A percentile compares a stretch with the other conserved stretches of the same genome.
Conservation (phyloP, 1,140 invertebrate genomes). For the Physella acuta region DNA sequence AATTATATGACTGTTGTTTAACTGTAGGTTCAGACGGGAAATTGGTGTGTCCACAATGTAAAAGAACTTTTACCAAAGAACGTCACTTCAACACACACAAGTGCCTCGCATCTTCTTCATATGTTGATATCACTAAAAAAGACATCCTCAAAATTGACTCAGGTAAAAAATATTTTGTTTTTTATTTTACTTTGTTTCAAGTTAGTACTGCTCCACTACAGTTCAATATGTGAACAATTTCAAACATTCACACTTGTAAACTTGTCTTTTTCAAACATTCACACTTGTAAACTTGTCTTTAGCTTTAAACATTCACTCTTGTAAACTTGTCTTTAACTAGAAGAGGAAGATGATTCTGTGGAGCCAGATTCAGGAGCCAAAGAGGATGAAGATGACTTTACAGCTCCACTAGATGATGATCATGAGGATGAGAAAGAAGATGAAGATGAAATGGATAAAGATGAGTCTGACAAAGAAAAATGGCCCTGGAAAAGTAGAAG, state of each 20-base stretch:
- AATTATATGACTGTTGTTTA: too few relatives aligned
- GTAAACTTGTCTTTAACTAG: not conserved
- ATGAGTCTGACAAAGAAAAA: not conserved
- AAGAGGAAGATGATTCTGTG: slow-evolving; percentile 28
- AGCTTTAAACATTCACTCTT: too few relatives aligned
- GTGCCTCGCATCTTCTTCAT: slow-evolving; percentile 51
- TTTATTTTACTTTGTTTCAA: too few relatives aligned
- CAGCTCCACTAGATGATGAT: slow-evolving; percentile 26
- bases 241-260: not conserved
- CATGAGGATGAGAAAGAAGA: slow-evolving; percentile 26
- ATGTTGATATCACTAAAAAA: slow-evolving; percentile 52
- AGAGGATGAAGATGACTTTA: slow-evolving; percentile 28
- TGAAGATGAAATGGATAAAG: slow-evolving; percentile 25
- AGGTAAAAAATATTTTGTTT: slow-evolving; percentile 28
- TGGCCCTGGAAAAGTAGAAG: slow-evolving; percentile 26
- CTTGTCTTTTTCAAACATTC: not conserved
- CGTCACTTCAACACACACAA: slow-evolving; percentile 55
- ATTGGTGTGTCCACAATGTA: slow-evolving; percentile 49
- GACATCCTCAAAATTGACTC: slow-evolving; percentile 44
- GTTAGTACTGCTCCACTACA: too few relatives aligned
- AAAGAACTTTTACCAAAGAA: slow-evolving; percentile 49
- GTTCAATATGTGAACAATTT: too few relatives aligned
- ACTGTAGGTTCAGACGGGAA: slow-evolving; percentile 53
- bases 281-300: too few relatives aligned
- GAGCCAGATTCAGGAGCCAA: slow-evolving; percentile 33